These are phyloP conservation scores for Sinocyclocheilus anshuiensis DNA, from an alignment of 2,113 vertebrate species.

Conservation along the genomic window DNA sequence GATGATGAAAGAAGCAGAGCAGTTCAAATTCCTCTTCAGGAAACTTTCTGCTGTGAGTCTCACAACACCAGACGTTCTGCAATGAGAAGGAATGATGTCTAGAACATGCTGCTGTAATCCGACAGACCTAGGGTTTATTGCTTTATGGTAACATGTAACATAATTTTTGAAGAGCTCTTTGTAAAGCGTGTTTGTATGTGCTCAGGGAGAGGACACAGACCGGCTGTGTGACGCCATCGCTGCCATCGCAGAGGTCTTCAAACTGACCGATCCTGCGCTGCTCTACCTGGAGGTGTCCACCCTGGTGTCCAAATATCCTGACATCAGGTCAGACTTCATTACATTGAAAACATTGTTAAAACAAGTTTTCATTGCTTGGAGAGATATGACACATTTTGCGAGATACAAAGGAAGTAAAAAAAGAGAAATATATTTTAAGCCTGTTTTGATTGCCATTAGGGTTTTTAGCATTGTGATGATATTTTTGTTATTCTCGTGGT, in stretches of 20 bases:
- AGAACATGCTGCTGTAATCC: background rate
- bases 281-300: conserved; percentile 95
- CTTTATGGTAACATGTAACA: background rate
- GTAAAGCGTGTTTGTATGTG: background rate
- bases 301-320: conserved; percentile 94
- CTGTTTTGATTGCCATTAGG: background rate
- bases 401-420: background rate
- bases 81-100: background rate
- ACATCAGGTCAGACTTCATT: conserved; percentile 84
- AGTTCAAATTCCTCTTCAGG: conserved; percentile 92
- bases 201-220: conserved; percentile 82
- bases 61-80: background rate
- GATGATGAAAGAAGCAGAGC: conserved; percentile 93
- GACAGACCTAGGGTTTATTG: background rate
- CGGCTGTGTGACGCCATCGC: conserved; percentile 86
- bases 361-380: background rate
- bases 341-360: background rate
- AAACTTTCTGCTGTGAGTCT: conserved; percentile 80
- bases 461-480: background rate
- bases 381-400: background rate
- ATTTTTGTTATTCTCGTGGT: background rate
- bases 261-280: conserved; percentile 94
- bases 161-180: background rate
- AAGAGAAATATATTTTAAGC: background rate
- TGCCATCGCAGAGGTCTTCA: conserved; percentile 94